These are phyloP conservation scores for Monochamus alternatus DNA, from an alignment of 2,888 invertebrate species.

Conservation along the genomic window DNA sequence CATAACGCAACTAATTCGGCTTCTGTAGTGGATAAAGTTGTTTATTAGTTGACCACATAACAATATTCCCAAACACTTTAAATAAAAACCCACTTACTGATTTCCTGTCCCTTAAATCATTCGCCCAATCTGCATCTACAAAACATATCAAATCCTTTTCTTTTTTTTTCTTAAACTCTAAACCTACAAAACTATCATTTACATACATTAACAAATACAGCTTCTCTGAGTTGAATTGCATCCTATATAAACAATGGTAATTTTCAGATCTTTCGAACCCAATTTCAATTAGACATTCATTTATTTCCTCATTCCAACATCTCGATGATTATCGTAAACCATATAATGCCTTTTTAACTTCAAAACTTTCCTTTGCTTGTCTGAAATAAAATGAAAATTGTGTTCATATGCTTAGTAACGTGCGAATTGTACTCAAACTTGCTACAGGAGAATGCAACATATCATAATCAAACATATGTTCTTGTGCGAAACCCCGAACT, in stretches of 20 bases:
- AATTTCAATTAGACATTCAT: constrained; percentile 16
- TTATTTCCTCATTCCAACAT: constrained; percentile 38
- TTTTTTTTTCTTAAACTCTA: constrained; percentile 23
- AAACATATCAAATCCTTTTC: constrained; percentile 30
- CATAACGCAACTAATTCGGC: constrained; percentile 44
- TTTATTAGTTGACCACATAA: constrained; percentile 44
- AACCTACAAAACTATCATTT: constrained; percentile 19
- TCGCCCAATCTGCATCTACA: constrained; percentile 41
- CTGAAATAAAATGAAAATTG: constrained; percentile 49
- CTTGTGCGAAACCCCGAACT: constrained; percentile 58
- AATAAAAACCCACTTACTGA: constrained; percentile 69
- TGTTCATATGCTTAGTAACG: constrained; percentile 52
- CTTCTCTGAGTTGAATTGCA: neutral
- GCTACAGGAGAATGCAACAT: constrained; percentile 60
- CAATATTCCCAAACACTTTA: constrained; percentile 61
- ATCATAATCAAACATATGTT: constrained; percentile 49
- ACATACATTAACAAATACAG: constrained; percentile 35
- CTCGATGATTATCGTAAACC: constrained; percentile 29
- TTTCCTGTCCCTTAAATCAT: constrained; percentile 61
- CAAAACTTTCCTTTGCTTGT: constrained; percentile 34
- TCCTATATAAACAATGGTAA: constrained; percentile 31
- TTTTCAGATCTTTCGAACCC: constrained; percentile 15
- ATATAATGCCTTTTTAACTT: constrained; percentile 30
- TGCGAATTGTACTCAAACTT: constrained; percentile 36
- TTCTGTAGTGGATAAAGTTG: constrained; percentile 48